These are phyloP conservation scores for Manacus vitellinus DNA, from an alignment of 2,113 vertebrate genomes.

Conservation along the genomic window DNA sequence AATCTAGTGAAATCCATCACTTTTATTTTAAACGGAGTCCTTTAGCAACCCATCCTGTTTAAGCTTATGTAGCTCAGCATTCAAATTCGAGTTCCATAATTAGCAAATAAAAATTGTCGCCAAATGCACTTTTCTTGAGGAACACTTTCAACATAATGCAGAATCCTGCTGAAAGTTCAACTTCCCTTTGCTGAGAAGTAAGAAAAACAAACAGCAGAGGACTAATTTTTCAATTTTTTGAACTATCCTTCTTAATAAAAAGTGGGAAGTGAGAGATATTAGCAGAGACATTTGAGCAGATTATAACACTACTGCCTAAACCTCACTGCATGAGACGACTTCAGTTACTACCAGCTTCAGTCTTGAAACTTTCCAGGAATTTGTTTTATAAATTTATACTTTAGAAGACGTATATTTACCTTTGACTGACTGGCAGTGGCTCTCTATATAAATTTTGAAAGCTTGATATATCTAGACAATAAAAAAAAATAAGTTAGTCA, in stretches of 20 bases:
- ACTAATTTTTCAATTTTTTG: background rate
- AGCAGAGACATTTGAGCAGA: background rate
- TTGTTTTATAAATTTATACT: background rate
- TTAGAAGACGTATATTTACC: constrained; percentile 73
- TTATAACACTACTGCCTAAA: background rate
- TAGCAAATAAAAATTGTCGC: background rate
- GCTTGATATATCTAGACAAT: constrained; percentile 90
- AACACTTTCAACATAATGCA: background rate
- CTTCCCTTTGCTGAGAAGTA: background rate
- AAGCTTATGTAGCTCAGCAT: background rate
- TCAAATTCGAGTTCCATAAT: background rate
- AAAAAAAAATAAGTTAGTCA: background rate
- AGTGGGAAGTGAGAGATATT: background rate
- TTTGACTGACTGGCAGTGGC: constrained; percentile 83
- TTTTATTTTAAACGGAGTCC: background rate
- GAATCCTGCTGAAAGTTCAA: background rate
- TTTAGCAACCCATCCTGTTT: background rate
- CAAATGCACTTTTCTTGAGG: background rate
- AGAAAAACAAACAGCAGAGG: background rate
- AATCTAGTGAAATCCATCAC: background rate
- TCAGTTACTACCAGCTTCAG: background rate
- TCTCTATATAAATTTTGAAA: constrained; percentile 86
- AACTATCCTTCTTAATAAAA: background rate
- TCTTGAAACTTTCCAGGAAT: background rate
- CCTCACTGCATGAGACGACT: background rate